These are phyloP conservation scores for Leptocoma aspasia DNA, from an alignment of 2,113 vertebrate species.

Conservation along the genomic window DNA sequence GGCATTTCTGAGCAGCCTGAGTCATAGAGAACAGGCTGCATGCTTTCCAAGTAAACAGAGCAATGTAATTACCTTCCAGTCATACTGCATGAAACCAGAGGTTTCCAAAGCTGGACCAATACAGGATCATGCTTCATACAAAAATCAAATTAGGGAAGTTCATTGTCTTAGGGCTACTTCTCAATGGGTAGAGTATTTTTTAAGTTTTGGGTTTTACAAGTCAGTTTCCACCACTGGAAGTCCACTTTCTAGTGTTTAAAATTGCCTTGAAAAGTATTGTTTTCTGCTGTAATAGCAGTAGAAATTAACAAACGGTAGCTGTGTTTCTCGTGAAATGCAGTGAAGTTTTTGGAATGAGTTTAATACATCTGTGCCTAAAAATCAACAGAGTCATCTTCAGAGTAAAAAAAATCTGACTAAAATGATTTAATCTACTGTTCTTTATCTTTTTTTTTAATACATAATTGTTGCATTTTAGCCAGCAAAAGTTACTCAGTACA, in stretches of 20 bases:
- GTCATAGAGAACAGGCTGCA: background rate
- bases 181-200: background rate
- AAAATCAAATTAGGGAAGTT: background rate
- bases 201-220: background rate
- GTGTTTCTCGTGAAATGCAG: background rate
- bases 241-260: background rate
- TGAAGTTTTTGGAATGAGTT: background rate
- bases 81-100: background rate
- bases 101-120: background rate
- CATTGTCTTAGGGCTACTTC: background rate
- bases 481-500: background rate
- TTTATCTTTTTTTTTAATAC: background rate
- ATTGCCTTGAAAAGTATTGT: background rate
- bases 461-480: background rate
- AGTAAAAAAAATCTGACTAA: background rate
- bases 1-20: background rate
- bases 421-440: background rate
- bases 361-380: background rate
- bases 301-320: background rate
- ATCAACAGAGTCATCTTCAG: background rate
- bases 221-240: background rate
- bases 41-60: background rate
- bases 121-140: background rate
- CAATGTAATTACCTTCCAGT: background rate
- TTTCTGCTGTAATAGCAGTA: background rate